Evolutionary conservation across 92 coral and sea anemone species (phyloP).

Genomic region (Heliopora coerulea): DNA sequence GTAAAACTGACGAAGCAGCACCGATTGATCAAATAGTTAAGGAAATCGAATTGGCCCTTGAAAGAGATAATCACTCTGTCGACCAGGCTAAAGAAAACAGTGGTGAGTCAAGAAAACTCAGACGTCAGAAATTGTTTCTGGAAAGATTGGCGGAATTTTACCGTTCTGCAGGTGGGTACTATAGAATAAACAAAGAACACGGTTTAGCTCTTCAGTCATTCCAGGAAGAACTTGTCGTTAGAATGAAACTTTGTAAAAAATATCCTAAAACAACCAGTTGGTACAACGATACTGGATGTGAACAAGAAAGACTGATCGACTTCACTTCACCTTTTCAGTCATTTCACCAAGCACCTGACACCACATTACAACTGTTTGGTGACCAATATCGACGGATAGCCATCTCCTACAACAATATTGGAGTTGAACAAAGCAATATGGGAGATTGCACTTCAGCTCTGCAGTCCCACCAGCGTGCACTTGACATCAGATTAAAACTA

Average conservation of each 20-base stretch:
- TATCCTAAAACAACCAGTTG: too few relatives aligned
- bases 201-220: background rate
- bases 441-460: too few relatives aligned
- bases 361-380: too few relatives aligned
- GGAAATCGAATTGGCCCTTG: background rate
- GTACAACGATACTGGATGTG: too few relatives aligned
- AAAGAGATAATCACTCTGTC: background rate
- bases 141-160: constrained; percentile 2
- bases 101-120: background rate
- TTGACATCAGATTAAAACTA: too few relatives aligned
- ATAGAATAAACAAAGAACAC: constrained; percentile 10
- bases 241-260: constrained; percentile 4
- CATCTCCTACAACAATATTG: too few relatives aligned
- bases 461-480: too few relatives aligned
- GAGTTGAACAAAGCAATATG: too few relatives aligned
- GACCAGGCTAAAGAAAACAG: background rate
- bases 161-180: background rate
- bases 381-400: too few relatives aligned
- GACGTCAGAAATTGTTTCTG: background rate
- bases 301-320: too few relatives aligned
- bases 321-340: too few relatives aligned
- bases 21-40: background rate
- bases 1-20: background rate
- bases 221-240: constrained; percentile 2
- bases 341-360: too few relatives aligned